A percentile compares a stretch with the other conserved stretches of the same genome.
Evolutionary conservation across 2,113 vertebrate genomes (phyloP).

Genomic region (Eudyptes chrysolophus): DNA sequence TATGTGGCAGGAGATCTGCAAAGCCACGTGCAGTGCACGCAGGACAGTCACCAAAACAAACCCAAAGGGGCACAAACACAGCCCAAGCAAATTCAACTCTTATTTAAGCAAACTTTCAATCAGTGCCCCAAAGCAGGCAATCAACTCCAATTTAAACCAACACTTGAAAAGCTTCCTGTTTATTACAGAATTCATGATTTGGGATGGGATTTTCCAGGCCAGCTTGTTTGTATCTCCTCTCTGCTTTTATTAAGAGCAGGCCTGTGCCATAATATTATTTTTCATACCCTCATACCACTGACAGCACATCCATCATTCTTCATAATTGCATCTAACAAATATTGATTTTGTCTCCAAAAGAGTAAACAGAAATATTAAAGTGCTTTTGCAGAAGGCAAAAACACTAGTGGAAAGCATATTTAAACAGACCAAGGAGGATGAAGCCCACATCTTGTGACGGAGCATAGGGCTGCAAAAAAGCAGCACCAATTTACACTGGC

Average conservation of each 20-base stretch:
- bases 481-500: not conserved
- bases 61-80: not conserved
- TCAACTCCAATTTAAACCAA: not conserved
- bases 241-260: not conserved
- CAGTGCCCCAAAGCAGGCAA: not conserved
- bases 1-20: not conserved
- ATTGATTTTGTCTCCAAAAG: constrained; percentile 38
- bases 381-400: not conserved
- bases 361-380: constrained; percentile 39
- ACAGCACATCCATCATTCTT: constrained; percentile 43
- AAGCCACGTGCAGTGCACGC: accelerated
- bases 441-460: not conserved
- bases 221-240: not conserved
- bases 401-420: not conserved
- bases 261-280: constrained; percentile 4
- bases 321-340: constrained; percentile 59
- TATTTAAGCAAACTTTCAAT: not conserved
- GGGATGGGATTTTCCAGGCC: not conserved
- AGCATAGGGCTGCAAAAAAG: not conserved
- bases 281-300: not conserved
- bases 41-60: not conserved
- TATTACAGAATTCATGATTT: not conserved
- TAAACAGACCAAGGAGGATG: not conserved
- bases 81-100: not conserved
- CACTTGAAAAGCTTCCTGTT: not conserved